These are phyloP conservation scores for Conomelus anceps DNA, from an alignment of 2,888 invertebrate species.

Conservation along the genomic window DNA sequence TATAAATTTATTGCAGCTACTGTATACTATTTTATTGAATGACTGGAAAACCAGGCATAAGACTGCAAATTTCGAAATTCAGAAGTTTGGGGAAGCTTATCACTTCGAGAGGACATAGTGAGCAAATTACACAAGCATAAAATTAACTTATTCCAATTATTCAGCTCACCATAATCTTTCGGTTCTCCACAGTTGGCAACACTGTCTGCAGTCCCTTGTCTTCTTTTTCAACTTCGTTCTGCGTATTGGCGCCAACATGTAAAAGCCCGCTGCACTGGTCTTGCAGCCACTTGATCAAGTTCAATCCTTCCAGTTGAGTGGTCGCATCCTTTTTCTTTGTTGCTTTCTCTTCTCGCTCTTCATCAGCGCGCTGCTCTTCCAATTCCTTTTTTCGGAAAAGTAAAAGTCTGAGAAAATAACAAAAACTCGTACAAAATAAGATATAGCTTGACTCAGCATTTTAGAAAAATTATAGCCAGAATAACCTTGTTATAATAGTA, in stretches of 20 bases:
- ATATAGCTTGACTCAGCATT: too few relatives aligned
- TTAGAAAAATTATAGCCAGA: too few relatives aligned
- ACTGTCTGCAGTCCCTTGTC: conserved; percentile 1
- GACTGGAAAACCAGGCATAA: too few relatives aligned
- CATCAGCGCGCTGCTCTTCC: not conserved
- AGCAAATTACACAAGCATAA: not conserved
- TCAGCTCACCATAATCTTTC: not conserved
- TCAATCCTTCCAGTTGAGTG: not conserved
- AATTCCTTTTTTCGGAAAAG: not conserved
- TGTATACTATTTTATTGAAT: too few relatives aligned
- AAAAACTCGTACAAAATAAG: not conserved
- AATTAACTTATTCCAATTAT: not conserved
- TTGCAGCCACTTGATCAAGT: not conserved
- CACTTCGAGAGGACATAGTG: too few relatives aligned
- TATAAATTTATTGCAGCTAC: too few relatives aligned
- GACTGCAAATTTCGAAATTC: too few relatives aligned
- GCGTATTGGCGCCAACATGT: not conserved
- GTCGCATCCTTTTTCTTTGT: not conserved
- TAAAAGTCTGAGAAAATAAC: not conserved
- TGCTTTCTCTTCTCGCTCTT: not conserved
- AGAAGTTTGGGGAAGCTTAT: too few relatives aligned
- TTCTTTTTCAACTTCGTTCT: not conserved
- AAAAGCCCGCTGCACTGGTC: not conserved
- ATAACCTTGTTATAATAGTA: too few relatives aligned
- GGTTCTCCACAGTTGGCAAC: not conserved